Percentiles rank a stretch among this genome's conserved stretches.
These are phyloP conservation scores for Vimba vimba DNA, from an alignment of 2,113 vertebrate genomes.

Conservation along the genomic window DNA sequence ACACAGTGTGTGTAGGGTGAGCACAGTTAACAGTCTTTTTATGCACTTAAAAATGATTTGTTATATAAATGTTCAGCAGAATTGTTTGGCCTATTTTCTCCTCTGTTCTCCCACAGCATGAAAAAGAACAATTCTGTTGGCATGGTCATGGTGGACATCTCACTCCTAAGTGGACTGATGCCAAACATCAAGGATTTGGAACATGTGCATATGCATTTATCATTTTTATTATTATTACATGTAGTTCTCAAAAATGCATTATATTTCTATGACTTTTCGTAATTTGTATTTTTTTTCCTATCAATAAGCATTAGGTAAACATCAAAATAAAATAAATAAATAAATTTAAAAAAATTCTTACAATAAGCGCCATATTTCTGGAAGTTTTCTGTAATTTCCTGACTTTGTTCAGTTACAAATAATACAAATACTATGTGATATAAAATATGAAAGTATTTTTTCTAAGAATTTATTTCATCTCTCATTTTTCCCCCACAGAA, in stretches of 20 bases:
- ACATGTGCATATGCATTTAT: slow-evolving; percentile 60
- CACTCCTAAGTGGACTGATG: slow-evolving; percentile 74
- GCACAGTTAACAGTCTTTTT: slow-evolving; percentile 19
- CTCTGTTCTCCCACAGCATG: slow-evolving; percentile 38
- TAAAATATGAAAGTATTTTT: neutral
- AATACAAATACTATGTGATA: neutral
- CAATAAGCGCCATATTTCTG: neutral
- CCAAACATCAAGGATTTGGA: slow-evolving; percentile 70
- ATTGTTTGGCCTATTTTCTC: neutral
- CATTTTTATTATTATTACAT: no score
- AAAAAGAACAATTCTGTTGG: slow-evolving; percentile 57
- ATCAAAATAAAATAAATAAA: neutral
- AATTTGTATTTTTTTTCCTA: neutral
- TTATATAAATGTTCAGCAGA: neutral
- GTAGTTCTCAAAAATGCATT: no score
- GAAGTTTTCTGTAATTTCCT: neutral
- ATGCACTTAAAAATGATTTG: neutral
- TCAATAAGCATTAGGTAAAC: neutral
- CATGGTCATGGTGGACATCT: slow-evolving; percentile 77
- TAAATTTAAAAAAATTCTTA: no score
- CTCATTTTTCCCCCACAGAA: slow-evolving; percentile 48
- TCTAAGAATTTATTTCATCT: neutral
- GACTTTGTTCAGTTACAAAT: neutral
- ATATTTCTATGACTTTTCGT: neutral
- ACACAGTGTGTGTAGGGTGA: slow-evolving; percentile 74